Base-by-base conservation (phyloP, 2,888 invertebrate genomes). In the Hartigia nigra region DNA sequence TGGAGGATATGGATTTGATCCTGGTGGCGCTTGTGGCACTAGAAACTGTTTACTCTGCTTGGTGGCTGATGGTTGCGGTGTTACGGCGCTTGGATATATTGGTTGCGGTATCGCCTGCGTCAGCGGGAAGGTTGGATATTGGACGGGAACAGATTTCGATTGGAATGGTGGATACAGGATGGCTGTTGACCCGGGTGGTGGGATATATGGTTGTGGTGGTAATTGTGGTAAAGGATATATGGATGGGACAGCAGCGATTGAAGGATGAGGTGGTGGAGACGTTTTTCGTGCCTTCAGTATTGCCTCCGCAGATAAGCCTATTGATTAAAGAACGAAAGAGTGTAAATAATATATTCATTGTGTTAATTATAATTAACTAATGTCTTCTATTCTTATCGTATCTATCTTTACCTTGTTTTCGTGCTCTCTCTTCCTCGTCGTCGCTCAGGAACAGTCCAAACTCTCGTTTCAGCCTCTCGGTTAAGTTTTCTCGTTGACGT, bases 401-500 rank as follows among this genome's bases (percentile, higher is more conserved):
- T 55, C 2, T 55, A 23, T 72, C 31, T 12, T 90, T 90, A 94
- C 93, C 90, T 92, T 93, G 91, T 85, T 92, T 93, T 72, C 94
- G 92, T 83, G 93, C 93, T 81, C 91, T 85, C 82, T 92, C 92
- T 87, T 95, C 94, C 84, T 95, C 95, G 88, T 95, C 95, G 80
- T 95, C 94, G 34, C 94, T 93, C 81, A 95, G 91, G 82, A 95
- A 94, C 78, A 96, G 93, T 55, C 97, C 97, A 92, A 97, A 97
- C 90, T 96, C 97, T 82, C 96, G 94, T 86, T 96, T 95, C 83
- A 98, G 93, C 85, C 98, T 94, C 89, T 97, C 96, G 84, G 96
- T 96, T 78, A 98, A 94, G 92, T 96, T 97, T 92, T 98, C 98
- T 83, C 98, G 94, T 88, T 97, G 97, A 76, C 96, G 94, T 91